Conservation (phyloP, 2,888 invertebrate species). For the Tenthredo amoena region DNA sequence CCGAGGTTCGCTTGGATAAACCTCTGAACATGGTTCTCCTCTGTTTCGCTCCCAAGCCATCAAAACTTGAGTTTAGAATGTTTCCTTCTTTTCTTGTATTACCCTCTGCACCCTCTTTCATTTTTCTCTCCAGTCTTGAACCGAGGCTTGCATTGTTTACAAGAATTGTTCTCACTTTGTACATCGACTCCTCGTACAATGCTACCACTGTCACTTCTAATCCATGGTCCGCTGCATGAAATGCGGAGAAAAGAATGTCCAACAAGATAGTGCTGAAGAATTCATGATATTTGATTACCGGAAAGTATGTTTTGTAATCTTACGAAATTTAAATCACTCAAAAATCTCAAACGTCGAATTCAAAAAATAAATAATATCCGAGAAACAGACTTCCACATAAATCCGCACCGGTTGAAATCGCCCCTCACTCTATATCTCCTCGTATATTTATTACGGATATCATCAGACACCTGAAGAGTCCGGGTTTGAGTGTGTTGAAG, state of each 20-base stretch:
- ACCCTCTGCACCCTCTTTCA: slow-evolving; percentile 4
- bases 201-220: neutral
- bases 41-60: slow-evolving; percentile 8
- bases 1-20: neutral
- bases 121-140: slow-evolving; percentile 26
- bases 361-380: neutral
- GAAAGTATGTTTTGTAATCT: too few relatives aligned
- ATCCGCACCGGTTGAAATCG: too few relatives aligned
- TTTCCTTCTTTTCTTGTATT: neutral
- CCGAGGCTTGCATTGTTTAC: slow-evolving; percentile 20
- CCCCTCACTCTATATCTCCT: neutral
- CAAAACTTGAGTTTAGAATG: slow-evolving; percentile 33
- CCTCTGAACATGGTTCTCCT: neutral
- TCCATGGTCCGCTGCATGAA: neutral
- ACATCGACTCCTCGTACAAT: slow-evolving; percentile 10
- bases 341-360: neutral
- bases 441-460: neutral
- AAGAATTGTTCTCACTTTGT: slow-evolving; percentile 37
- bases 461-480: slow-evolving; percentile 24
- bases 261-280: neutral
- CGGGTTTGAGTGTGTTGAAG: neutral
- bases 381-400: neutral
- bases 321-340: neutral
- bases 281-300: neutral
- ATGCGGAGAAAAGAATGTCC: neutral